A percentile compares a stretch with the other conserved stretches of the same genome.
These are phyloP conservation scores for Pollenia amentaria DNA, from an alignment of 2,888 invertebrate genomes.

Conservation along the genomic window DNA sequence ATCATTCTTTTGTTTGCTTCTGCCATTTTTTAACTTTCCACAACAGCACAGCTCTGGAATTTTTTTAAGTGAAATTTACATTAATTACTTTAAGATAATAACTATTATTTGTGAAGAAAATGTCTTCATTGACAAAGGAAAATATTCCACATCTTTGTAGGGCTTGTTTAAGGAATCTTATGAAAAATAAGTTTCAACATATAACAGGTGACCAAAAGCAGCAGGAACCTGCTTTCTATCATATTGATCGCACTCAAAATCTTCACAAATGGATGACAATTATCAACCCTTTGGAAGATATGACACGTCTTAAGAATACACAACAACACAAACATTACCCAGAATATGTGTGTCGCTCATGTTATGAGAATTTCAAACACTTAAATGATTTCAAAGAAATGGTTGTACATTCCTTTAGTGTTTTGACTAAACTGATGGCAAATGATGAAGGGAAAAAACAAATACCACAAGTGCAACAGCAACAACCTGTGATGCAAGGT, in stretches of 20 bases:
- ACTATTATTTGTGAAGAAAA: not conserved
- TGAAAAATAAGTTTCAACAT: constrained; percentile 38
- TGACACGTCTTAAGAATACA: constrained; percentile 44
- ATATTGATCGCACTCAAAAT: constrained; percentile 64
- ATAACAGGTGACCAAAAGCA: not conserved
- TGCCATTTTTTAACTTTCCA: constrained; percentile 37
- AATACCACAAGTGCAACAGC: not conserved
- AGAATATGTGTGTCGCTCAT: constrained; percentile 69
- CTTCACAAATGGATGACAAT: constrained; percentile 67
- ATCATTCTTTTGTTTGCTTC: constrained; percentile 48
- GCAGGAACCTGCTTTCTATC: constrained; percentile 56
- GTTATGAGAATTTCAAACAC: constrained; percentile 70
- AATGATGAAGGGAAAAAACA: not conserved
- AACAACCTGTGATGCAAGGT: not conserved
- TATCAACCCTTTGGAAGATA: constrained; percentile 63
- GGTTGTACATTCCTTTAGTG: constrained; percentile 62
- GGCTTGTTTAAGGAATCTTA: constrained; percentile 69
- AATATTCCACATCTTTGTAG: constrained; percentile 70
- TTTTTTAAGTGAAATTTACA: constrained; percentile 47
- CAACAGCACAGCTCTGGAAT: constrained; percentile 45
- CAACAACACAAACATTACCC: constrained; percentile 48
- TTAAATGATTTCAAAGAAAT: constrained; percentile 64
- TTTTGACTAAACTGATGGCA: constrained; percentile 45
- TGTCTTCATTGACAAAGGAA: constrained; percentile 58
- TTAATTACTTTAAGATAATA: constrained; percentile 36